Evolutionary conservation across 2,113 vertebrate species (phyloP).

Genomic region (Sinocyclocheilus anshuiensis): DNA sequence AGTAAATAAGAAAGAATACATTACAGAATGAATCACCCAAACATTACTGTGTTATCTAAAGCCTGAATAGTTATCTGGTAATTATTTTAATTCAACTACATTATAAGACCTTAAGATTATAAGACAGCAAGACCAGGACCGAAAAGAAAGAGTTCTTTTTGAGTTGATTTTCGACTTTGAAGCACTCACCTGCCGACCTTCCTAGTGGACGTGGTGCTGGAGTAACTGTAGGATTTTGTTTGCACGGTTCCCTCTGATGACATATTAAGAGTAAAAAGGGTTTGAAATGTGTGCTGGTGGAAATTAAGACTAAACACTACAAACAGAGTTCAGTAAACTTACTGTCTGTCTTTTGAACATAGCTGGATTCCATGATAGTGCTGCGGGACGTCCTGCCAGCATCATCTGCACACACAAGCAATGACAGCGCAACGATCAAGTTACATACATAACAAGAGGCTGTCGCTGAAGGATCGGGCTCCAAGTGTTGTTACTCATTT

Average conservation of each 20-base stretch:
- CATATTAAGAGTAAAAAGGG: not conserved
- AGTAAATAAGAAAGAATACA: not conserved
- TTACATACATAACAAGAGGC: not conserved
- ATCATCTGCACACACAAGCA: constrained; percentile 73
- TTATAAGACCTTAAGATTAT: too few species aligned
- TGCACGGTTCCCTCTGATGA: constrained; percentile 85
- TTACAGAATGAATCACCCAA: not conserved
- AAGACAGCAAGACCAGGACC: too few species aligned
- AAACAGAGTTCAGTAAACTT: constrained; percentile 64
- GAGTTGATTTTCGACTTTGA: too few species aligned
- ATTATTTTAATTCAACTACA: too few species aligned
- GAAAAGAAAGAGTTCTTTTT: too few species aligned
- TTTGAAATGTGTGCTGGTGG: not conserved
- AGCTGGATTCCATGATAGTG: constrained; percentile 85
- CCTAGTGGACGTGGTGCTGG: constrained; percentile 85
- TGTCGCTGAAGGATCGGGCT: not conserved
- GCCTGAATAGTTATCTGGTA: too few species aligned
- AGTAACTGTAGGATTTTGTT: constrained; percentile 87
- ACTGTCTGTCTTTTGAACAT: constrained; percentile 90
- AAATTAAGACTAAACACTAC: not conserved
- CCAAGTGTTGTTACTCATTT: too few species aligned
- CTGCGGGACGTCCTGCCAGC: constrained; percentile 84
- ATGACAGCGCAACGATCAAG: constrained; percentile 21
- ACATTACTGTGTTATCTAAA: not conserved
- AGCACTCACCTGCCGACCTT: constrained; percentile 89